Percentiles rank a stretch among this genome's conserved stretches.
Conservation (phyloP, 2,888 invertebrate species). For the Stomorhina lunata region DNA sequence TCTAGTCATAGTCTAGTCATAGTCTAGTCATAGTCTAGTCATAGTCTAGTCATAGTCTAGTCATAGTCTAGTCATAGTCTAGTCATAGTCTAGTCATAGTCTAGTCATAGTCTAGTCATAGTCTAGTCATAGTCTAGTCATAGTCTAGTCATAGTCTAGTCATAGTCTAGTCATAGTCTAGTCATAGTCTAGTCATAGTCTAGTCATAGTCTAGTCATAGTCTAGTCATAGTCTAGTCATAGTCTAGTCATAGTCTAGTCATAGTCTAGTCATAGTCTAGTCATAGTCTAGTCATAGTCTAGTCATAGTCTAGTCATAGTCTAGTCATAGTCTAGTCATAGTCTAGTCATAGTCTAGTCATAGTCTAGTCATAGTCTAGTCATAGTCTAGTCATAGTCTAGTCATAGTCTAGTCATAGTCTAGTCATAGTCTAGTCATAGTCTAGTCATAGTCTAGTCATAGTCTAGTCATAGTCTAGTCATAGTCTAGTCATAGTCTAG, state of each 20-base stretch:
- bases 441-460: not conserved
- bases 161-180: not conserved
- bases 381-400: not conserved
- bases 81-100: not conserved
- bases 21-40: not conserved
- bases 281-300: not conserved
- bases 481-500: not conserved
- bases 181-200: not conserved
- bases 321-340: not conserved
- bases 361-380: not conserved
- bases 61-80: not conserved
- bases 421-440: not conserved
- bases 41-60: not conserved
- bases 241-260: not conserved
- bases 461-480: not conserved
- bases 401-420: not conserved
- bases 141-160: not conserved
- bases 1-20: not conserved
- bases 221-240: not conserved
- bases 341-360: not conserved
- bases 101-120: not conserved
- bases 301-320: not conserved
- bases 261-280: not conserved
- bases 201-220: not conserved
- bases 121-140: not conserved